Conservation (phyloP, 2,888 invertebrate species). For the Drosophila nr. medialis region DNA sequence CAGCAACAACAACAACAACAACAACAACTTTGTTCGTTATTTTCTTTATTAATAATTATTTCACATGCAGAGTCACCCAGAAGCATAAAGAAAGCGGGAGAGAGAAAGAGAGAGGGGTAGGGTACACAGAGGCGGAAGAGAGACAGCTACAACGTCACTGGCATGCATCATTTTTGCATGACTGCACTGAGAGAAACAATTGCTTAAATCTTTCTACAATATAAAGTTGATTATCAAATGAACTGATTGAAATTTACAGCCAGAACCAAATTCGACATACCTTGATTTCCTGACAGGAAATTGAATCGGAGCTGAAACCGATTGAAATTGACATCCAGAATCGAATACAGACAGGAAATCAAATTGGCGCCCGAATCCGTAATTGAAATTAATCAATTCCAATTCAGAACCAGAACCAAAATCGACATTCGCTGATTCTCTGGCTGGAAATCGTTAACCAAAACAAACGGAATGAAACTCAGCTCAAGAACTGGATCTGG, state of each 20-base stretch:
- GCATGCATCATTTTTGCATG: constrained; percentile 52
- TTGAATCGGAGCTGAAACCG: not conserved
- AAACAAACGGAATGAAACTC: not conserved
- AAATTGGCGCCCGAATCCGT: not conserved
- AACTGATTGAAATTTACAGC: not conserved
- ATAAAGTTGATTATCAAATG: not conserved
- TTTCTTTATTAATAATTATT: constrained; percentile 78
- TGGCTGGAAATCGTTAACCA: not conserved
- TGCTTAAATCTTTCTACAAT: not conserved
- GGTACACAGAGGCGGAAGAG: constrained; percentile 15
- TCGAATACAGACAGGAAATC: not conserved
- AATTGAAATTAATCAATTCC: not conserved
- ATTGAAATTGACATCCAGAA: not conserved
- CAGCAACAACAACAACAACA: constrained; percentile 21
- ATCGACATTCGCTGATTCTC: not conserved
- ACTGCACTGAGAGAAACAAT: constrained; percentile 19
- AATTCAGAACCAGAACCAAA: not conserved
- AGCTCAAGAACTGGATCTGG: too few relatives aligned
- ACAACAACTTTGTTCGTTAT: constrained; percentile 59
- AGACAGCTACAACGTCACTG: constrained; percentile 2
- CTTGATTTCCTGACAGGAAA: not conserved
- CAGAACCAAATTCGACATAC: not conserved
- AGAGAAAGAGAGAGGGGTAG: constrained; percentile 10
- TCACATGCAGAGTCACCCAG: constrained; percentile 53
- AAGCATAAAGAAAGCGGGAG: constrained; percentile 16